Evolutionary conservation across 2,888 invertebrate genomes (phyloP), one percentile per base, ranked within the genome.

Genomic region (Thymelicus lineola): DNA sequence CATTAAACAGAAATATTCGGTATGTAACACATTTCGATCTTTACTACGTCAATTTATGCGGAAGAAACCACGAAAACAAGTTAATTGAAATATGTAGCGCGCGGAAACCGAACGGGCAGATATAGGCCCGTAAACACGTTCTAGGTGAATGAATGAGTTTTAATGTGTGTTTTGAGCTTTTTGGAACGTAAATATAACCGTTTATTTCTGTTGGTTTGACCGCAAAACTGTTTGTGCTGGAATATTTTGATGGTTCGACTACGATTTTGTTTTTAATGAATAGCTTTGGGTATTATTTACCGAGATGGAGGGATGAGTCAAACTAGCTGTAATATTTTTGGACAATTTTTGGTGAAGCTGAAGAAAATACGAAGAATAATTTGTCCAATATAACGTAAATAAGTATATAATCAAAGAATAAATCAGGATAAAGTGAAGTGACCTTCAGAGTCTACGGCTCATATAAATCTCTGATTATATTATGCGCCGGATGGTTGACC

Each of bases 21-120:
- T 57, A 68, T 68, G 68, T 62, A 46, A 61, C 68, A 63, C 9
- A 7, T 63, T 63, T 57, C 57, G 68, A 69, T n/a, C 62, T 58
- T 63, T 36, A 17, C 38, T 17, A 63, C 48, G 69, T 63, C 20
- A 48, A 63, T 69, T 69, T 63, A 50, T 17, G 58, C 50, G 63
- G 57, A 62, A 63, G 38, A 69, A 28, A 28, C 57, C 17, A 36
- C 55, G 63, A 63, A 67, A 69, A 69, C 69, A 69, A 46, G 63
- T 63, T 69, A 63, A 69, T 69, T 58, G 50, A 63, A 58, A 63
- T 63, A 63, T 69, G 57, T 63, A 58, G 69, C 68, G 63, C 50
- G 15, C 46, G 35, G 6, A 14, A 64, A 28, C 48, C 50, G 42
- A 42, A 38, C 48, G 38, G 69, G 64, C 69, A 70, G 69, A 70